These are phyloP conservation scores for Tyria jacobaeae DNA, from an alignment of 2,888 invertebrate genomes.

Conservation along the genomic window DNA sequence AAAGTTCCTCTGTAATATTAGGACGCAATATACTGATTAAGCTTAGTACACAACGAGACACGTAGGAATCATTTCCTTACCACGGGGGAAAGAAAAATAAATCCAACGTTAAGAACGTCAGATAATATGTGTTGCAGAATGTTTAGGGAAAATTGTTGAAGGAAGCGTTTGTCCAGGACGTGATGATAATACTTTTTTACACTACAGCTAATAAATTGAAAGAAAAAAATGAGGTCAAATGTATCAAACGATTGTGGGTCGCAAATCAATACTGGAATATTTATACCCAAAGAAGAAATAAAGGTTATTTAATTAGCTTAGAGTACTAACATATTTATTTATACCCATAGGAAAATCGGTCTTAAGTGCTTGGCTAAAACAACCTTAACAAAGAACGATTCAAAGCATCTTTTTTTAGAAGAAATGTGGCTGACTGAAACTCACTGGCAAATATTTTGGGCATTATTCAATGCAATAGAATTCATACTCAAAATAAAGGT, in stretches of 20 bases:
- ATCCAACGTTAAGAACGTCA: conserved; percentile 29
- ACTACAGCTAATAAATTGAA: neutral
- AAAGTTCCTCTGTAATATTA: conserved; percentile 9
- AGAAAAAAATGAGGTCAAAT: neutral
- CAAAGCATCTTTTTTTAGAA: too few species aligned
- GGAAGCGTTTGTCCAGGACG: conserved; percentile 30
- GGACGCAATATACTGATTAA: conserved; percentile 39
- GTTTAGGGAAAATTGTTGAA: conserved; percentile 42
- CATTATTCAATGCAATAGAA: too few species aligned
- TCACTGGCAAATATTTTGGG: neutral
- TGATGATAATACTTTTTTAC: conserved; percentile 10
- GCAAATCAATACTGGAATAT: neutral
- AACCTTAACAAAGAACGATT: too few species aligned
- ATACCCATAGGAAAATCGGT: too few species aligned
- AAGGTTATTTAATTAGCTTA: too few species aligned
- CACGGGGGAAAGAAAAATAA: conserved; percentile 40
- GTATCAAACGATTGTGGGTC: neutral
- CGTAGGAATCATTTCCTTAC: conserved; percentile 43
- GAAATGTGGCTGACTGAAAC: too few species aligned
- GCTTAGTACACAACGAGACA: conserved; percentile 26
- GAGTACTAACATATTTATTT: too few species aligned
- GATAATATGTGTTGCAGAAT: conserved; percentile 17
- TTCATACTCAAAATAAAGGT: too few species aligned
- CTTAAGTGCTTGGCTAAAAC: too few species aligned
- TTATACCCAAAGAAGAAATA: too few species aligned